phyloP scores from a whole-genome alignment of 2,888 invertebrate species.

The Bhutanitis thaidina region DNA sequence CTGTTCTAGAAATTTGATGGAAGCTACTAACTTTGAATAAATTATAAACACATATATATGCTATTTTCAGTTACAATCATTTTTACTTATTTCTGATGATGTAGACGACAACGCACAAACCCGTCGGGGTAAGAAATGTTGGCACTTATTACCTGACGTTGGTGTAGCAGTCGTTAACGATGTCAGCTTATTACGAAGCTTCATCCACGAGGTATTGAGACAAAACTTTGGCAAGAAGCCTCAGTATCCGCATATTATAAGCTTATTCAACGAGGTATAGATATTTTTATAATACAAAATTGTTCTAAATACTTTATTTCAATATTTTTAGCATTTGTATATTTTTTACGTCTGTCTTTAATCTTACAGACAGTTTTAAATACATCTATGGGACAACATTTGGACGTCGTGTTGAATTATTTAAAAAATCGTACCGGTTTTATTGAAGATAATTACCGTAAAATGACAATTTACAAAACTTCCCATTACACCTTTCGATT shows the following conservation, averaged over 20 bases:
- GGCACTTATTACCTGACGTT: constrained; percentile 15
- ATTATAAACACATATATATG: too few relatives aligned
- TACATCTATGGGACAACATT: constrained; percentile 88
- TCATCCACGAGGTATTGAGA: constrained; percentile 63
- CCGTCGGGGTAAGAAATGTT: constrained; percentile 10
- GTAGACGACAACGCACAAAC: constrained; percentile 10
- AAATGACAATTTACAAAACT: constrained; percentile 93
- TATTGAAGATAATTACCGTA: constrained; percentile 81
- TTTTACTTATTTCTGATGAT: constrained; percentile 20
- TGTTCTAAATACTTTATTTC: not conserved
- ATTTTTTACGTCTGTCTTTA: not conserved
- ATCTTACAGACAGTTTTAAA: constrained; percentile 67
- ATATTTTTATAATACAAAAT: not conserved
- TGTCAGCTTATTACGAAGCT: constrained; percentile 1
- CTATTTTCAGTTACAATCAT: constrained; percentile 79
- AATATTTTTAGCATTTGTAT: constrained; percentile 24
- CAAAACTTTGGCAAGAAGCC: constrained; percentile 84
- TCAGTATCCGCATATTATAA: constrained; percentile 85
- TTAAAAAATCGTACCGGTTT: constrained; percentile 1
- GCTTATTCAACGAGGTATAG: constrained; percentile 77
- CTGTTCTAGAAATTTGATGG: too few relatives aligned
- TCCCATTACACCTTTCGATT: constrained; percentile 93
- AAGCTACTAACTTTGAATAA: too few relatives aligned
- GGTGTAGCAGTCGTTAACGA: constrained; percentile 5
- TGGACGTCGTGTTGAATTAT: constrained; percentile 79